Percentiles rank a stretch among this genome's conserved stretches.
phyloP scores from a whole-genome alignment of 2,888 invertebrate genomes.

The Thereva nobilitata region DNA sequence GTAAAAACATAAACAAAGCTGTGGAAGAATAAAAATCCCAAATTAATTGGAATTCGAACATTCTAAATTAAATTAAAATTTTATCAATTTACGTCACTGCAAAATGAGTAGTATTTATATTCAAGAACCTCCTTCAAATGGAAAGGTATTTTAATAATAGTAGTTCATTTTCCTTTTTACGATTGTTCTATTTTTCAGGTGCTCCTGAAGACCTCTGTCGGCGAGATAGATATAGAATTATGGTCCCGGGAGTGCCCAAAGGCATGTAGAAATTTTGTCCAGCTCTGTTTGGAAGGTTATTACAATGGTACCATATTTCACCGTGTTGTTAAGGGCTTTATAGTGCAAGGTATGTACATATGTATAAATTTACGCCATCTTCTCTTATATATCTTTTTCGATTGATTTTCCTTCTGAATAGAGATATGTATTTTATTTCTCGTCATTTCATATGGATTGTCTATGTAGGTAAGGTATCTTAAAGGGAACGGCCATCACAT shows the following conservation, averaged over 20 bases:
- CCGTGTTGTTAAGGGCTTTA: conserved; percentile 89
- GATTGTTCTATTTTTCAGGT: conserved; percentile 65
- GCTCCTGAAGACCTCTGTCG: conserved; percentile 85
- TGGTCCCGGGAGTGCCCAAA: conserved; percentile 97
- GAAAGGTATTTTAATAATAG: conserved; percentile 71
- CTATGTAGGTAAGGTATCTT: too few species aligned
- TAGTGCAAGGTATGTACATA: conserved; percentile 70
- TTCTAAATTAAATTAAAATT: not conserved
- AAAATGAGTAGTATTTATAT: conserved; percentile 97
- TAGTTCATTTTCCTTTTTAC: not conserved
- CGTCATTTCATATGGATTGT: too few species aligned
- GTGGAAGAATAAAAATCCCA: too few species aligned
- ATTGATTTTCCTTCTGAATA: too few species aligned
- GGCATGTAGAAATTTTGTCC: conserved; percentile 85
- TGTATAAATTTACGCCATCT: not conserved
- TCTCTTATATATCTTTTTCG: too few species aligned
- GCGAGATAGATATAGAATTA: conserved; percentile 96
- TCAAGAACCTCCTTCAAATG: conserved; percentile 93
- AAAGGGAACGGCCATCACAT: too few species aligned
- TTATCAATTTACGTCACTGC: conserved; percentile 9
- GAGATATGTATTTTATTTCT: too few species aligned
- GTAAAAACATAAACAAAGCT: too few species aligned
- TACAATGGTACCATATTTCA: conserved; percentile 93
- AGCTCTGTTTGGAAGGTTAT: conserved; percentile 94
- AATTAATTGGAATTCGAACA: not conserved